A percentile compares a stretch with the other conserved stretches of the same genome.
These are phyloP conservation scores for Heliconius hewitsoni DNA, from an alignment of 1,140 invertebrate species.

Conservation along the genomic window DNA sequence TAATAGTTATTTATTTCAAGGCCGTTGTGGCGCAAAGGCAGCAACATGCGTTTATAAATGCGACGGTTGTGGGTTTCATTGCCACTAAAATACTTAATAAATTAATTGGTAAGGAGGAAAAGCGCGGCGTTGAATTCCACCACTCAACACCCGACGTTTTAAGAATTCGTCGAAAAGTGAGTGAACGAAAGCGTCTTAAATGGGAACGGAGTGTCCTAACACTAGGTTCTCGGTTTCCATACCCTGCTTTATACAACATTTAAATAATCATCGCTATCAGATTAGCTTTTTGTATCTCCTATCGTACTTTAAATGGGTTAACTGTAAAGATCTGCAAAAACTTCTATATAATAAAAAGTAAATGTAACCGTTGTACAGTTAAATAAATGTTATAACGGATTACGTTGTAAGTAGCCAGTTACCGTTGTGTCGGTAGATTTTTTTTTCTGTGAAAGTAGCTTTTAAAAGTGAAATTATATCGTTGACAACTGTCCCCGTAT, in stretches of 20 bases:
- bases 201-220: too few species aligned
- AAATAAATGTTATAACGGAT: slow-evolving; percentile 10
- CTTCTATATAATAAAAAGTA: slow-evolving; percentile 1
- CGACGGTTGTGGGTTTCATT: too few species aligned
- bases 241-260: background rate
- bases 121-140: too few species aligned
- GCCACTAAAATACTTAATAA: too few species aligned
- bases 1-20: too few species aligned
- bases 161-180: too few species aligned
- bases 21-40: too few species aligned
- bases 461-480: slow-evolving; percentile 8
- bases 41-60: too few species aligned
- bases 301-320: background rate
- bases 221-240: background rate
- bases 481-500: background rate
- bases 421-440: background rate
- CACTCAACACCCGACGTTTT: too few species aligned
- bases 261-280: background rate
- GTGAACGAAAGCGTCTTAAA: too few species aligned
- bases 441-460: background rate
- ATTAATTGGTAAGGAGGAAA: too few species aligned
- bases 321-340: background rate
- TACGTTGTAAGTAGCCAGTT: background rate
- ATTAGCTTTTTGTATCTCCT: background rate
- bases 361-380: background rate